Evolutionary conservation across 2,113 vertebrate species (phyloP).

Genomic region (human (Homo sapiens)): GRCh38 chr18:69526501-69527000

Average conservation of each 20-base stretch:
- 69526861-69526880: background rate
- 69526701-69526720: background rate
- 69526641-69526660: background rate
- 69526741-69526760: background rate
- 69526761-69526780: background rate
- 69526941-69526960: background rate
- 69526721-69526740: background rate
- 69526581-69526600: background rate
- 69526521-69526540: background rate
- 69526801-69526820: background rate
- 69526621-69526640: background rate
- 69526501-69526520: background rate
- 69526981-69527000: background rate
- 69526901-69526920: background rate
- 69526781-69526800: background rate
- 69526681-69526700: background rate
- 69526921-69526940: background rate
- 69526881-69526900: background rate
- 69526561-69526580: background rate
- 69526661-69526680: background rate
- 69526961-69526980: background rate
- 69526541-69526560: background rate
- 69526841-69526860: background rate
- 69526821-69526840: background rate
- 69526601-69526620: background rate